phyloP scores from a whole-genome alignment of 2,113 vertebrate genomes.

The Cyanoramphus novaezelandiae region DNA sequence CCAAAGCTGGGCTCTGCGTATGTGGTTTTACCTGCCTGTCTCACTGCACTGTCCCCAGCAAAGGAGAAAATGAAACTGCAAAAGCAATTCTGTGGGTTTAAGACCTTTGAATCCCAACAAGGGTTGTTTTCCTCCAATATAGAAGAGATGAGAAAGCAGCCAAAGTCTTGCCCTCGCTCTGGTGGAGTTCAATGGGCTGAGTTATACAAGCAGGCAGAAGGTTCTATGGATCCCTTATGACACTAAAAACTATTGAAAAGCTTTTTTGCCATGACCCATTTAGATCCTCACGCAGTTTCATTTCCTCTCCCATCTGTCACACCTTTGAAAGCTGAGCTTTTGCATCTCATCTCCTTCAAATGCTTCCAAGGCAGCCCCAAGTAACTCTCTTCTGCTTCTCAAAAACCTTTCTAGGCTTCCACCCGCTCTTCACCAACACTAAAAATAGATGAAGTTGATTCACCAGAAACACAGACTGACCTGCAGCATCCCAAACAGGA shows the following conservation, averaged over 20 bases:
- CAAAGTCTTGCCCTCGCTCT: not conserved
- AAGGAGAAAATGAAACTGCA: not conserved
- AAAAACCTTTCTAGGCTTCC: not conserved
- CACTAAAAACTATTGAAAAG: not conserved
- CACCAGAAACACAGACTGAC: not conserved
- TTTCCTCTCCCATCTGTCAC: constrained; percentile 35
- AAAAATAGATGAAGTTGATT: not conserved
- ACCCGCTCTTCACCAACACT: not conserved
- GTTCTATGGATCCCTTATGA: not conserved
- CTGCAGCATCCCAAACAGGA: not conserved
- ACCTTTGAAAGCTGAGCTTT: not conserved
- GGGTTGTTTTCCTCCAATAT: not conserved
- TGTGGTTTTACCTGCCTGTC: accelerated
- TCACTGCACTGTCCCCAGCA: accelerated
- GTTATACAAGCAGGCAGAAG: not conserved
- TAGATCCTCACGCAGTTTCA: not conserved
- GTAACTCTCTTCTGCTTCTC: not conserved
- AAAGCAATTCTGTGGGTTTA: not conserved
- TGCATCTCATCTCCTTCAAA: not conserved
- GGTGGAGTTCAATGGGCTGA: not conserved
- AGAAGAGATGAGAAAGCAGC: not conserved
- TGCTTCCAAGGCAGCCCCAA: not conserved
- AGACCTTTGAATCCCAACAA: not conserved
- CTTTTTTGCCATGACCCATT: not conserved
- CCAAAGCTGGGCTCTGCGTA: not conserved